Evolutionary conservation across 2,888 invertebrate species (phyloP), one percentile per base, ranked within the genome.

Genomic region (Eilema caniola): DNA sequence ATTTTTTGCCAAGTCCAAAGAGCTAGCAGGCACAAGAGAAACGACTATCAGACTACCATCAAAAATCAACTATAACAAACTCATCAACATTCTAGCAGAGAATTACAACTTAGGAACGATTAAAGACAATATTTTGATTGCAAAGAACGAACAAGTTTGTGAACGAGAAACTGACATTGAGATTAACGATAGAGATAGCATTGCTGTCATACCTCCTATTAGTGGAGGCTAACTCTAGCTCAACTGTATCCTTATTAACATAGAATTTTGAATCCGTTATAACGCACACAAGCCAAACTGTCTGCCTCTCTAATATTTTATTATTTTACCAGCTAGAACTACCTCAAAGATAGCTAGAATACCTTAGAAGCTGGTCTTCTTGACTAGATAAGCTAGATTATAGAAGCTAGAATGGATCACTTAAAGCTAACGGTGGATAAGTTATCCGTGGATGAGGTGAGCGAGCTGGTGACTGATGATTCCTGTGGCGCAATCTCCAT

Each of bases 131-230:
- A 92, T 99, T 57, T 96, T 99, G 59, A 84, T 99, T 72, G 98
- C 99, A 0, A 93, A 98, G 65, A 99, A 99, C 94, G 97, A 98
- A 86, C 97, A 97, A 79, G 98, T 98, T 81, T 96, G 97, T 75
- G 91, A 95, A 69, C 93, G 96, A 2, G 93, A 95, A 53, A 89
- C 93, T 56, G 89, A 92, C 59, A 90, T 98, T 57, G 88, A 93
- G 28, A 90, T 98, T 10, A 95, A 95, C 57, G 94, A 96, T 33
- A 96, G 96, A 75, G 99, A 99, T 95, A 97, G 97, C 90, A 96
- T 99, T 75, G 99, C 99, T 75, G 96, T 99, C 20, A 99, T 99
- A 86, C 99, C 99, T 67, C 99, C 99, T 0, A 95, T 99, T 66
- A 99, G 99, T 93, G 99, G 99, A 84, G 99, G 99, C 84, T 98